A percentile compares a stretch with the other conserved stretches of the same genome.
Conservation (phyloP, 1,140 invertebrate species). For the Littorina saxatilis region DNA sequence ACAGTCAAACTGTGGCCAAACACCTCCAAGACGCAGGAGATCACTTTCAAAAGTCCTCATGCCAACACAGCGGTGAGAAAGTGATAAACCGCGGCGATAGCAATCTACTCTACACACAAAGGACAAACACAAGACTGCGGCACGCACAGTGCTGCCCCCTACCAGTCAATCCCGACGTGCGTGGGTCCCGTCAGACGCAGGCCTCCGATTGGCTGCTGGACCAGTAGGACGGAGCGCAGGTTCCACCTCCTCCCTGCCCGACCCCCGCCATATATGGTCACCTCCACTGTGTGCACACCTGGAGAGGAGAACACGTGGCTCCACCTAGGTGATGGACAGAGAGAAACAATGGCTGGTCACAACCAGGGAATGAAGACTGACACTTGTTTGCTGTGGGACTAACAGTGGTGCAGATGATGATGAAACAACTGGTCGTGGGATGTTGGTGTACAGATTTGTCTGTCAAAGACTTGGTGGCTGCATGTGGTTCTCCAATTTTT, state of each 20-base stretch:
- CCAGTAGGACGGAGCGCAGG: conserved; percentile 39
- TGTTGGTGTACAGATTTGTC: too few relatives aligned
- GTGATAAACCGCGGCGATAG: not conserved
- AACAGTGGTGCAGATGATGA: too few relatives aligned
- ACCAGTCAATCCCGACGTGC: conserved; percentile 44
- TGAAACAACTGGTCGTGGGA: too few relatives aligned
- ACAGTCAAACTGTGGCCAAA: too few relatives aligned
- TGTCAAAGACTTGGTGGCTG: too few relatives aligned
- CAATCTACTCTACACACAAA: conserved; percentile 13
- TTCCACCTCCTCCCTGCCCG: not conserved
- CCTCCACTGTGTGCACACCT: conserved; percentile 23
- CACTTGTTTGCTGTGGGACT: not conserved
- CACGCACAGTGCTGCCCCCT: conserved; percentile 32
- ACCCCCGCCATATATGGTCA: conserved; percentile 36
- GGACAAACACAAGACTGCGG: not conserved
- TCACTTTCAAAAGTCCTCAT: too few relatives aligned
- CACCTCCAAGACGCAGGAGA: too few relatives aligned
- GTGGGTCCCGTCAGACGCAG: conserved; percentile 43
- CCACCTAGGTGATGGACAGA: conserved; percentile 24
- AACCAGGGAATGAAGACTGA: not conserved
- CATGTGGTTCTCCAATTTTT: too few relatives aligned
- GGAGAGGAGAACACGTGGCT: conserved; percentile 31
- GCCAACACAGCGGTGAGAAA: too few relatives aligned
- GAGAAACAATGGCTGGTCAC: not conserved
- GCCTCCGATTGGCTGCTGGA: conserved; percentile 47